Evolutionary conservation across 2,888 invertebrate species (phyloP).

Genomic region (Ypsolopha sequella): DNA sequence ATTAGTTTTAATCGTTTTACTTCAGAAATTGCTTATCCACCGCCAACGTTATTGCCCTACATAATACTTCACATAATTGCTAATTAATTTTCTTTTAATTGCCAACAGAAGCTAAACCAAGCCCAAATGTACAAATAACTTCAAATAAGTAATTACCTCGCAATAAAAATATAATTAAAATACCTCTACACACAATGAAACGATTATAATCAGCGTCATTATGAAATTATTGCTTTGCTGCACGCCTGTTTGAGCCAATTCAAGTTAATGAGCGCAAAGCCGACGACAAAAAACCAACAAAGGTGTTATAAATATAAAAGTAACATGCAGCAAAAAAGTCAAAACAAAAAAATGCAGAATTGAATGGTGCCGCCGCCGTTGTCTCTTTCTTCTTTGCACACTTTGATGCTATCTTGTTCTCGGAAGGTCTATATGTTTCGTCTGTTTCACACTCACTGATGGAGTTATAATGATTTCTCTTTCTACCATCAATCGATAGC

Average conservation of each 20-base stretch:
- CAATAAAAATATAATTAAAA: not conserved
- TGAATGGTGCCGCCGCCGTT: conserved; percentile 46
- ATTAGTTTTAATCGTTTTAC: too few relatives aligned
- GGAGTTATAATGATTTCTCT: conserved; percentile 20
- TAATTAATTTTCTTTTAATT: too few relatives aligned
- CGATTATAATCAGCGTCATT: not conserved
- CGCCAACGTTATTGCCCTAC: too few relatives aligned
- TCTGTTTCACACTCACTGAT: conserved; percentile 21
- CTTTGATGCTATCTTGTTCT: conserved; percentile 65
- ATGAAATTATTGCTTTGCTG: conserved; percentile 9
- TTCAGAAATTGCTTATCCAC: too few relatives aligned
- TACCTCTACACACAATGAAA: not conserved
- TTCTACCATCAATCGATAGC: conserved; percentile 51
- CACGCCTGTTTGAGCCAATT: conserved; percentile 38
- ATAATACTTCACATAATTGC: too few relatives aligned
- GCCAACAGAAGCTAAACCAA: too few relatives aligned
- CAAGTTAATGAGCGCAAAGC: conserved; percentile 43
- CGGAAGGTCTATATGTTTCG: conserved; percentile 32
- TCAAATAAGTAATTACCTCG: too few relatives aligned
- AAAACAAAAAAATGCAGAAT: conserved; percentile 33
- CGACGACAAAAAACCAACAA: conserved; percentile 44
- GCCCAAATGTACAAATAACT: too few relatives aligned
- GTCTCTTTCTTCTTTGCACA: conserved; percentile 47
- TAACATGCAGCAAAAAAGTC: conserved; percentile 30
- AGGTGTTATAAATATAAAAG: conserved; percentile 65